Evolutionary conservation across 1,140 invertebrate species (phyloP).

Genomic region (Dinoponera quadriceps): DNA sequence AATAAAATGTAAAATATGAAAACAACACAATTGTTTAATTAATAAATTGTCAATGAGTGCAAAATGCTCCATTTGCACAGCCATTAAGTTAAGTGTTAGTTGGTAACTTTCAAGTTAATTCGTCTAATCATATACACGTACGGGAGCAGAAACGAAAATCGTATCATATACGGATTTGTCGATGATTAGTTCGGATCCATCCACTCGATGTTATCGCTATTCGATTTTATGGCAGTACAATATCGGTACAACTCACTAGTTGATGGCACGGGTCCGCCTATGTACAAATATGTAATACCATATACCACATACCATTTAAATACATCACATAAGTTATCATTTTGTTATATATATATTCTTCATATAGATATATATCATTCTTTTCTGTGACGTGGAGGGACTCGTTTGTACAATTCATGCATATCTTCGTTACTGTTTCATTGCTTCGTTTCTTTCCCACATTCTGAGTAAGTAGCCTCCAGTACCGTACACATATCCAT

Average conservation of each 20-base stretch:
- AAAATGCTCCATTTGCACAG: slow-evolving; percentile 62
- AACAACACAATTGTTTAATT: slow-evolving; percentile 56
- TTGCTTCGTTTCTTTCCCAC: slow-evolving; percentile 83
- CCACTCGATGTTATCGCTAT: slow-evolving; percentile 65
- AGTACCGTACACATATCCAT: slow-evolving; percentile 66
- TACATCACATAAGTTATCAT: slow-evolving; percentile 85
- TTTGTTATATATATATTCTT: slow-evolving; percentile 81
- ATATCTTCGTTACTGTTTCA: slow-evolving; percentile 84
- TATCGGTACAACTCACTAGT: slow-evolving; percentile 85
- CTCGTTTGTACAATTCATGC: slow-evolving; percentile 85
- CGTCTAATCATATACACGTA: slow-evolving; percentile 59
- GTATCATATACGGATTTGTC: slow-evolving; percentile 44
- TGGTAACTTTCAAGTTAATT: slow-evolving; percentile 61
- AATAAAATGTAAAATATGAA: slow-evolving; percentile 57
- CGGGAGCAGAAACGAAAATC: slow-evolving; percentile 54
- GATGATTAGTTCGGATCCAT: slow-evolving; percentile 60
- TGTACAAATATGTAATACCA: slow-evolving; percentile 85
- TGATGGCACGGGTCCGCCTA: slow-evolving; percentile 85
- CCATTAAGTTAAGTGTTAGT: slow-evolving; percentile 58
- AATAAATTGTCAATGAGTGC: slow-evolving; percentile 57
- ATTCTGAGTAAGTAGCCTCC: slow-evolving; percentile 81
- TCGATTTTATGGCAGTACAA: slow-evolving; percentile 76
- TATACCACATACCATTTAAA: slow-evolving; percentile 86
- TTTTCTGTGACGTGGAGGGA: slow-evolving; percentile 85
- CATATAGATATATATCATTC: slow-evolving; percentile 80